Conservation (phyloP, 1,140 invertebrate species). For the Catajapyx aquilonaris region DNA sequence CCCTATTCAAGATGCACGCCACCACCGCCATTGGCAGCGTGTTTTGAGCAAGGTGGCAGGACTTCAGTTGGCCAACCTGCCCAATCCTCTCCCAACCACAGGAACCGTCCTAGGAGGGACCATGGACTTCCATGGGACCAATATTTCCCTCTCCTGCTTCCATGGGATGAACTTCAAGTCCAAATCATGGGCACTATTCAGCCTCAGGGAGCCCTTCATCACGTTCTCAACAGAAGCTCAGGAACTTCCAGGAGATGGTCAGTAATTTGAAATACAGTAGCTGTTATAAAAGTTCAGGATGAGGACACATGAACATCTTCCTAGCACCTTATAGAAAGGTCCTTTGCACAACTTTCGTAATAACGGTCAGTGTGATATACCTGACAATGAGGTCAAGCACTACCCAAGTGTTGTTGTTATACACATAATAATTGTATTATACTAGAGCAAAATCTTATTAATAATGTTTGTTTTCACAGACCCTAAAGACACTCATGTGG, state of each 20-base stretch:
- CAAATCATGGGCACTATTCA: slow-evolving; percentile 92
- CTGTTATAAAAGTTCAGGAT: too few species aligned
- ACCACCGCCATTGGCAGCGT: slow-evolving; percentile 83
- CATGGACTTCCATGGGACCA: slow-evolving; percentile 68
- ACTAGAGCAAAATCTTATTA: slow-evolving; percentile 5
- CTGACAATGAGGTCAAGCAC: too few species aligned
- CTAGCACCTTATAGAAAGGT: too few species aligned
- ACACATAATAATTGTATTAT: too few species aligned
- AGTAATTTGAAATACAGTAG: slow-evolving; percentile 12
- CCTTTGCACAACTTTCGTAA: too few species aligned
- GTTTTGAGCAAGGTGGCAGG: slow-evolving; percentile 50
- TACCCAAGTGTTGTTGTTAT: too few species aligned
- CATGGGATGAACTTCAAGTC: slow-evolving; percentile 94
- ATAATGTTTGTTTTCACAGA: slow-evolving; percentile 11
- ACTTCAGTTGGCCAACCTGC: slow-evolving; percentile 47
- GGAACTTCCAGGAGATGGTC: slow-evolving; percentile 44
- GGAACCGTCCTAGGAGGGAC: slow-evolving; percentile 80
- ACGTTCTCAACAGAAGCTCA: slow-evolving; percentile 89
- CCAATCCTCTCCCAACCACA: slow-evolving; percentile 33
- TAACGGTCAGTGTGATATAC: too few species aligned
- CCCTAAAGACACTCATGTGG: slow-evolving; percentile 41
- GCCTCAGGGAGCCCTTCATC: slow-evolving; percentile 80
- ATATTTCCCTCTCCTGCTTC: slow-evolving; percentile 89
- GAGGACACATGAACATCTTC: too few species aligned
- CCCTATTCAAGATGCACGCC: slow-evolving; percentile 39